These are phyloP conservation scores for Venturia canescens DNA, from an alignment of 1,140 invertebrate genomes.

Conservation along the genomic window DNA sequence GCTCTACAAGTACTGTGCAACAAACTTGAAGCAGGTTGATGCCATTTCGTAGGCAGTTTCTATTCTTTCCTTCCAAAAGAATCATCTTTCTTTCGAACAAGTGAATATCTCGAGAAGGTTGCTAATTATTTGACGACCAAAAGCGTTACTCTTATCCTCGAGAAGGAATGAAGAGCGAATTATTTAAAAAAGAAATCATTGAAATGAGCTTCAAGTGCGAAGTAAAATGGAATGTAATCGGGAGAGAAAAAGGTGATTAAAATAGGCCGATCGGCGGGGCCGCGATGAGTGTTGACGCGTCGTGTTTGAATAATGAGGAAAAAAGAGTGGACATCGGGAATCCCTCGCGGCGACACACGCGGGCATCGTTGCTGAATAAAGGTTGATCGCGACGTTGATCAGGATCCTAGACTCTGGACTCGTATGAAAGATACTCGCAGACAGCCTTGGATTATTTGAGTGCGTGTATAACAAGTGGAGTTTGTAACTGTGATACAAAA, in stretches of 20 bases:
- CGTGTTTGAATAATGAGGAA: neutral
- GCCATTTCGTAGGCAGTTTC: neutral
- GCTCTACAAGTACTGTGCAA: slow-evolving; percentile 17
- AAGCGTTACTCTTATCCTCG: too few species aligned
- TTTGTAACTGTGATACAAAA: neutral
- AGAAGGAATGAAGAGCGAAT: too few species aligned
- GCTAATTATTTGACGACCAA: too few species aligned
- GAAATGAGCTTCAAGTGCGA: neutral
- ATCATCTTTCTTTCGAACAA: neutral
- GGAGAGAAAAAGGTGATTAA: too few species aligned
- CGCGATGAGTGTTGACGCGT: too few species aligned
- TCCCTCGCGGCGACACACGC: neutral
- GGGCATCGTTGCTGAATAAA: slow-evolving; percentile 24
- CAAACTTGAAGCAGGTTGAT: neutral
- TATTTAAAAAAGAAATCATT: too few species aligned
- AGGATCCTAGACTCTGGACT: slow-evolving; percentile 26
- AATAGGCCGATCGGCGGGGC: too few species aligned
- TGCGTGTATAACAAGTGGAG: slow-evolving; percentile 4
- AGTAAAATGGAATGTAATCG: neutral
- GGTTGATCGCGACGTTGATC: neutral
- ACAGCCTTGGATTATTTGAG: neutral
- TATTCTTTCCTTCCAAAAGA: too few species aligned
- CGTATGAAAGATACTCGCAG: neutral
- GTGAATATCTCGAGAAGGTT: too few species aligned
- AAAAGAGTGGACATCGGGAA: neutral